Base-by-base conservation (phyloP, 2,113 vertebrate genomes). In the Calyptommatus sinebrachiatus region DNA sequence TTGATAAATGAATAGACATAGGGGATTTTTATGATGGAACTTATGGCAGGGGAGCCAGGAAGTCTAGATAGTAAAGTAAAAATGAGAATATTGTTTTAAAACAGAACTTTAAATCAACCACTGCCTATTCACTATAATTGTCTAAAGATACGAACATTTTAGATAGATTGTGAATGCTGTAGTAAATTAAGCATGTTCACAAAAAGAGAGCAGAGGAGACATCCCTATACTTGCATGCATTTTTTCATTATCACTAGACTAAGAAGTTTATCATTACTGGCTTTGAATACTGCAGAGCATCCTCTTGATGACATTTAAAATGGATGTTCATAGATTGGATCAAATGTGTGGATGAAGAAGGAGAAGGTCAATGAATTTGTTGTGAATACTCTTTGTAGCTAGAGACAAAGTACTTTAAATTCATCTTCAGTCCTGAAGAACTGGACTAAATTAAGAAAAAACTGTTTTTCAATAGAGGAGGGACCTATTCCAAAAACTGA, bases 11-110 rank as follows among this genome's bases (percentile, higher is more conserved):
- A 53, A 73, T 53, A 79, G 78, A 70, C 74, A 82, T 66, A 79
- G 57, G 53, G 71, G 8, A 50, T 31, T 83, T 83, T 1, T 71
- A 50, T 57, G 29, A 2, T 7, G 0, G 0, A 72, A 53, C 41
- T 86, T 29, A 46, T 83, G 83, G 73, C 3, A 79, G 16, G 79
- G 73, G 29, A 71, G 78, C 76, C 77, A 7, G 82, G 28, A 85
- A 84, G 72, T 81, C 76, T 85, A 75, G 80, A 86, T 65, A 46
- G 73, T 81, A 86, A 5, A 24, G 75, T 87, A 78, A 88, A 88
- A 48, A 18, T 81, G 26, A 46, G 68, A 76, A 35, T 69, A n/a
- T 89, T 88, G 84, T 78, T 74, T 88, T 12, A 28, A 28, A 48
- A n/a, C 18, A 88, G 3, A 87, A 89, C 69, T 71, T 16, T 78